phyloP scores from a whole-genome alignment of 37 sponge, comb jelly and placozoan species.

The Petrosia ficiformis region DNA sequence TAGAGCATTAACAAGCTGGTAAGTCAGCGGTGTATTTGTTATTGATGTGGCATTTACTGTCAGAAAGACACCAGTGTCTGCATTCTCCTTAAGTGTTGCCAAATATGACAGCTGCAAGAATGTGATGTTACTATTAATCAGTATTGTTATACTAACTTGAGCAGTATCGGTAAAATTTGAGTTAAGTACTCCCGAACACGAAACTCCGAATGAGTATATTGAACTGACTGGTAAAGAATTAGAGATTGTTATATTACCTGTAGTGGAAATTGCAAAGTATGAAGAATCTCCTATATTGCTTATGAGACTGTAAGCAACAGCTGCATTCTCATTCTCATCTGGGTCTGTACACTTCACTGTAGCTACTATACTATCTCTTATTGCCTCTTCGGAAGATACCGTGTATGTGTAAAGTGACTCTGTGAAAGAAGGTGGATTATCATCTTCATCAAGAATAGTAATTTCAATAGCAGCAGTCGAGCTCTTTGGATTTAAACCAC shows the following conservation, averaged over 20 bases:
- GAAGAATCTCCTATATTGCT: not conserved
- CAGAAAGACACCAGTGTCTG: conserved; percentile 2
- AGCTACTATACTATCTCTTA: not conserved
- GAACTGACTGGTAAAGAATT: conserved; percentile 11
- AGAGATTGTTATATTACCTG: not conserved
- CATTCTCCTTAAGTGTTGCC: conserved; percentile 6
- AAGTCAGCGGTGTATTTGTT: conserved; percentile 18
- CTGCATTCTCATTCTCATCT: conserved; percentile 29
- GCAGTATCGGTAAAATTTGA: conserved; percentile 35
- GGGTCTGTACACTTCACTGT: conserved; percentile 41
- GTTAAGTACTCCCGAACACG: conserved; percentile 27
- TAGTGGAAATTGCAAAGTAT: conserved; percentile 16
- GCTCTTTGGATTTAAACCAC: conserved; percentile 4
- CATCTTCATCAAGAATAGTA: conserved; percentile 45
- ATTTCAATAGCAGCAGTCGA: conserved; percentile 5
- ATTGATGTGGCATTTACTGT: conserved; percentile 16
- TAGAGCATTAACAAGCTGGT: conserved; percentile 7
- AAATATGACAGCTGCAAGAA: conserved; percentile 20
- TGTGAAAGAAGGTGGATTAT: conserved; percentile 39
- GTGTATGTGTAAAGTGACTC: conserved; percentile 16
- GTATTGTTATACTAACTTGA: conserved; percentile 18
- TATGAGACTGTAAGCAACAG: conserved; percentile 24
- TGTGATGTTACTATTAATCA: conserved; percentile 36
- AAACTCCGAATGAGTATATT: conserved; percentile 21
- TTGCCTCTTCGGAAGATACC: not conserved